Percentiles rank a stretch among this genome's conserved stretches.
These are phyloP conservation scores for Antedon mediterranea DNA, from an alignment of 53 echinoderm and acorn worm genomes.

Conservation along the genomic window DNA sequence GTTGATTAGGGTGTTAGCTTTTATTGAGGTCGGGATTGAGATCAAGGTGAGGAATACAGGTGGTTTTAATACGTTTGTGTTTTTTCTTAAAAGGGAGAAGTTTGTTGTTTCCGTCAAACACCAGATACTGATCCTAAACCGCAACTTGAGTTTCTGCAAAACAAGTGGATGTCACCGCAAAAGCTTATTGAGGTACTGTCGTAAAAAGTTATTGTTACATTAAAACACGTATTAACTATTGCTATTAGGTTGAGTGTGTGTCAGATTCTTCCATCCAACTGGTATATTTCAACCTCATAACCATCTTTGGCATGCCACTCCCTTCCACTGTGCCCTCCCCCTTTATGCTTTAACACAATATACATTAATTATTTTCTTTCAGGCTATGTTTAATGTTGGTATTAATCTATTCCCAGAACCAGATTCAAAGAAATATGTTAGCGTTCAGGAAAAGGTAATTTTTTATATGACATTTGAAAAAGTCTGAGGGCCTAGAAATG, in stretches of 20 bases:
- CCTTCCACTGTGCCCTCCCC: too few relatives aligned
- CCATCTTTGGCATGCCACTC: too few relatives aligned
- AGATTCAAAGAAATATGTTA: slow-evolving; percentile 95
- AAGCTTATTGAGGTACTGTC: slow-evolving; percentile 49
- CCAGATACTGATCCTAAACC: slow-evolving; percentile 49
- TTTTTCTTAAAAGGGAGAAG: slow-evolving; percentile 25
- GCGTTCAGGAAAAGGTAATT: slow-evolving; percentile 86
- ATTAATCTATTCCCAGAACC: slow-evolving; percentile 74
- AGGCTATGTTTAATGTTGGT: slow-evolving; percentile 58
- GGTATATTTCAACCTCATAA: too few relatives aligned
- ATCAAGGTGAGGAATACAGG: slow-evolving; percentile 64
- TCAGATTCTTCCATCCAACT: too few relatives aligned
- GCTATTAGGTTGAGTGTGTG: too few relatives aligned
- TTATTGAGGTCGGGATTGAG: slow-evolving; percentile 72
- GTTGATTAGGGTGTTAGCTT: too few relatives aligned
- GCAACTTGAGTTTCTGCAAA: slow-evolving; percentile 35
- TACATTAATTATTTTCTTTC: too few relatives aligned
- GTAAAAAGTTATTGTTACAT: not conserved
- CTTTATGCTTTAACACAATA: too few relatives aligned
- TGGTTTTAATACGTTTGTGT: too few relatives aligned
- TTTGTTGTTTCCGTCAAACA: slow-evolving; percentile 68
- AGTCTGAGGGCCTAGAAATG: too few relatives aligned
- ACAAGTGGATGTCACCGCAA: slow-evolving; percentile 71
- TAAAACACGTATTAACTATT: too few relatives aligned
- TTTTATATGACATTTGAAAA: too few relatives aligned